A percentile compares a stretch with the other conserved stretches of the same genome.
These are phyloP conservation scores for Sebastes kiyomatsui DNA, from an alignment of 2,797 vertebrate genomes.

Conservation along the genomic window DNA sequence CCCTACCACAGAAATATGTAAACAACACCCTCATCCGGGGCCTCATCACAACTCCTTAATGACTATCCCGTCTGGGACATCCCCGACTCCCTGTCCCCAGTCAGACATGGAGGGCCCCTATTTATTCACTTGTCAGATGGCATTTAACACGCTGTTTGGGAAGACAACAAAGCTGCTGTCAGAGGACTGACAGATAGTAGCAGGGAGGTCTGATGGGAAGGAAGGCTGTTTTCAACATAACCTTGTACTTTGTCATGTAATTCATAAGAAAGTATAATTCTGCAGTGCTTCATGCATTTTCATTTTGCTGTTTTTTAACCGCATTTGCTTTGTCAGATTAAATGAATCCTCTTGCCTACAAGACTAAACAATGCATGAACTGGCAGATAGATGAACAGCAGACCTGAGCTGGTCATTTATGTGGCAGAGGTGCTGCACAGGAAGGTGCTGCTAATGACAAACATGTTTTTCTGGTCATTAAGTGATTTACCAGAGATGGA, in stretches of 20 bases:
- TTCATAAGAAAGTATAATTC: not conserved
- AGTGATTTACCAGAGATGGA: not conserved
- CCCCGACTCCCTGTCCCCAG: not conserved
- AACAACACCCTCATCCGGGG: slow-evolving; percentile 36
- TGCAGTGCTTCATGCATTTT: not conserved
- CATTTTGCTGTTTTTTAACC: not conserved
- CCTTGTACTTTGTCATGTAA: not conserved
- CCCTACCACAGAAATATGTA: slow-evolving; percentile 27
- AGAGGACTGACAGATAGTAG: not conserved
- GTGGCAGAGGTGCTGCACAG: not conserved
- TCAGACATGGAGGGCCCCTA: slow-evolving; percentile 5
- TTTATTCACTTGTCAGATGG: slow-evolving; percentile 66
- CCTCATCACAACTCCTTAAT: slow-evolving; percentile 24
- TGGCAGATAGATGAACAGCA: not conserved
- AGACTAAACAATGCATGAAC: not conserved
- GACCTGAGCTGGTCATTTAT: not conserved
- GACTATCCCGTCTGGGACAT: slow-evolving; percentile 22
- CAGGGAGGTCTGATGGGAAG: slow-evolving; percentile 14
- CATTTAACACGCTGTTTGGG: slow-evolving; percentile 51
- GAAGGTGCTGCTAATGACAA: not conserved
- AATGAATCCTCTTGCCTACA: not conserved
- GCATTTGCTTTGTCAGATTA: not conserved
- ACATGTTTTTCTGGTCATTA: not conserved
- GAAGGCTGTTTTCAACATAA: not conserved
- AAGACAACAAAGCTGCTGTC: slow-evolving; percentile 32